phyloP scores from a whole-genome alignment of 2,113 vertebrate genomes.

The Trachemys scripta region DNA sequence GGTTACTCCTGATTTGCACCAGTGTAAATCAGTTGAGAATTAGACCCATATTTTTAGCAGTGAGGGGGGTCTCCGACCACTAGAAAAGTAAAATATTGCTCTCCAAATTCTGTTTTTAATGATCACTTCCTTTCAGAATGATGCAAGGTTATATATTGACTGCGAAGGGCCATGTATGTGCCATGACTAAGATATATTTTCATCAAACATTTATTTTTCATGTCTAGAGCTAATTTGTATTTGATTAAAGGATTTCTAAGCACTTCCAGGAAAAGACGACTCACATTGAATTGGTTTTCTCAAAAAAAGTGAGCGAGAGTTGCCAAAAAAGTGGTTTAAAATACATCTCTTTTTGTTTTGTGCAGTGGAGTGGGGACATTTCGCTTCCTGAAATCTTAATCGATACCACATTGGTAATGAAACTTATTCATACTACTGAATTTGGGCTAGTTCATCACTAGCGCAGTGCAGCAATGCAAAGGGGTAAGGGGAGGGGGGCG shows the following conservation, averaged over 20 bases:
- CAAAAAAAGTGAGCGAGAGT: conserved; percentile 18
- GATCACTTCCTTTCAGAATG: conserved; percentile 76
- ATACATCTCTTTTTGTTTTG: conserved; percentile 49
- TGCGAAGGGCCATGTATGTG: conserved; percentile 69
- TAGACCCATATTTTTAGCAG: conserved; percentile 37
- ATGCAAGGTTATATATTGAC: conserved; percentile 76
- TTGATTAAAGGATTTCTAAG: conserved; percentile 80
- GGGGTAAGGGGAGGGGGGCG: not conserved
- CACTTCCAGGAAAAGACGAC: conserved; percentile 69
- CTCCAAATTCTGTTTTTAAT: conserved; percentile 77
- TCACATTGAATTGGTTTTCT: conserved; percentile 69
- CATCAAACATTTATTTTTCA: conserved; percentile 73
- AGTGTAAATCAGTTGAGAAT: conserved; percentile 52
- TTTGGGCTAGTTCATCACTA: not conserved
- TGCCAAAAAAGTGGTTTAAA: conserved; percentile 61
- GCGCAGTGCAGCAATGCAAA: not conserved
- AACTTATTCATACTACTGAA: not conserved
- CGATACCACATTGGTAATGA: conserved; percentile 30
- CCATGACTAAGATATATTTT: conserved; percentile 66
- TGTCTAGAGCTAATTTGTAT: conserved; percentile 78
- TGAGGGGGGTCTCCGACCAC: conserved; percentile 45
- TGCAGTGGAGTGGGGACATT: conserved; percentile 55
- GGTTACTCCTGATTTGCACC: conserved; percentile 63
- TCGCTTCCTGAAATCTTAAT: conserved; percentile 59
- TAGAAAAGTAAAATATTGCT: conserved; percentile 69